Conservation (phyloP, 2,797 vertebrate species). For the Crypturellus tataupa region DNA sequence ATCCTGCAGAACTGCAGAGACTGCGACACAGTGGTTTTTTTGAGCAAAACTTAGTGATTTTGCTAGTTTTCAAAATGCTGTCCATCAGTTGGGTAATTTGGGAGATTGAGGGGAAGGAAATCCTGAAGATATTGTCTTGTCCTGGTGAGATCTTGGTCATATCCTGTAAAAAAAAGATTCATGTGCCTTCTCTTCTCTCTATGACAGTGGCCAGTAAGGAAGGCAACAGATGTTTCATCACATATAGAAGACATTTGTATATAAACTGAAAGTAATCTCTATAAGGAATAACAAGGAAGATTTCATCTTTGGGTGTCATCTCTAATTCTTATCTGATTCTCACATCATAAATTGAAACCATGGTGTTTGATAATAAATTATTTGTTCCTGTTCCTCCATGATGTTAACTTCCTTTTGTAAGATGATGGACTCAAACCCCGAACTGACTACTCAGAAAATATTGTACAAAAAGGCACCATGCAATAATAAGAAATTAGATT, state of each 20-base stretch:
- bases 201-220: background rate
- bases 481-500: background rate
- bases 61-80: background rate
- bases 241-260: background rate
- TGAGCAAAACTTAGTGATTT: accelerated
- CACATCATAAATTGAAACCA: background rate
- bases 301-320: background rate
- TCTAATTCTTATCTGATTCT: background rate
- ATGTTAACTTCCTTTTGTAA: background rate
- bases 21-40: background rate
- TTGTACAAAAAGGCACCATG: background rate
- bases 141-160: background rate
- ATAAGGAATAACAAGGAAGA: background rate
- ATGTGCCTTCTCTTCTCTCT: background rate
- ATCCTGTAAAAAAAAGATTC: background rate
- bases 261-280: background rate
- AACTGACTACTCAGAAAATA: background rate
- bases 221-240: accelerated
- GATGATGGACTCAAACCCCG: background rate
- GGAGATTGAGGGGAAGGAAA: accelerated
- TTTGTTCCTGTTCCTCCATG: background rate
- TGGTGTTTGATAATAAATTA: background rate
- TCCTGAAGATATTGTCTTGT: background rate
- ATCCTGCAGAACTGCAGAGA: accelerated
- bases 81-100: background rate